A percentile compares a stretch with the other conserved stretches of the same genome.
Evolutionary conservation across 2,888 invertebrate species (phyloP).

Genomic region (Alcis repandata): DNA sequence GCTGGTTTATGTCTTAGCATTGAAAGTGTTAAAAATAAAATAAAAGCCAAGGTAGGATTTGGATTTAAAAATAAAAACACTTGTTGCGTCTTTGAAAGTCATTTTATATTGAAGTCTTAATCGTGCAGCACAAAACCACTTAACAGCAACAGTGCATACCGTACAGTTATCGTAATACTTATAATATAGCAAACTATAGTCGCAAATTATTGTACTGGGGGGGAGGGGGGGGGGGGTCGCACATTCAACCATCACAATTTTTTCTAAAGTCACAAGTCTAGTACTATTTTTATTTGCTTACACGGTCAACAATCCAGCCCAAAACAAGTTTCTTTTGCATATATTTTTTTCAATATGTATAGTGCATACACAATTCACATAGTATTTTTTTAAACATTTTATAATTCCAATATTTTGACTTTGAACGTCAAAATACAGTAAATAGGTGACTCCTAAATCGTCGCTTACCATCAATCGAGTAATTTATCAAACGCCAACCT

Average conservation of each 20-base stretch:
- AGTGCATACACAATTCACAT: too few species aligned
- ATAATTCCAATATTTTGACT: too few species aligned
- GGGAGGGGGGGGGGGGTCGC: too few species aligned
- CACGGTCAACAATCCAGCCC: background rate
- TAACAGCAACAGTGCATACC: background rate
- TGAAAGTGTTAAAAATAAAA: constrained; percentile 31
- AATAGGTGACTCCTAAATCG: background rate
- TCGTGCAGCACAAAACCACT: background rate
- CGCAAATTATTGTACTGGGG: background rate
- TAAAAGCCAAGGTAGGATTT: constrained; percentile 10
- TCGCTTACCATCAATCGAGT: background rate
- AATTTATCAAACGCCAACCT: background rate
- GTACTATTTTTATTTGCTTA: background rate
- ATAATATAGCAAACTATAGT: background rate
- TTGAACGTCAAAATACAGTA: background rate
- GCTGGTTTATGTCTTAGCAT: constrained; percentile 52
- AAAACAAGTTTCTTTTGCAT: background rate
- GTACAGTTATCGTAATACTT: background rate
- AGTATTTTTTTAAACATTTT: too few species aligned
- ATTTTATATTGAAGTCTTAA: background rate
- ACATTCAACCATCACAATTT: background rate
- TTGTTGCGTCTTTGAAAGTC: background rate
- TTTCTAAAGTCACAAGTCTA: background rate
- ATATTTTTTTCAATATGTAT: background rate
- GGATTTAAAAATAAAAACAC: background rate